phyloP scores from a whole-genome alignment of 1,140 invertebrate genomes.

The Pollicipes pollicipes region DNA sequence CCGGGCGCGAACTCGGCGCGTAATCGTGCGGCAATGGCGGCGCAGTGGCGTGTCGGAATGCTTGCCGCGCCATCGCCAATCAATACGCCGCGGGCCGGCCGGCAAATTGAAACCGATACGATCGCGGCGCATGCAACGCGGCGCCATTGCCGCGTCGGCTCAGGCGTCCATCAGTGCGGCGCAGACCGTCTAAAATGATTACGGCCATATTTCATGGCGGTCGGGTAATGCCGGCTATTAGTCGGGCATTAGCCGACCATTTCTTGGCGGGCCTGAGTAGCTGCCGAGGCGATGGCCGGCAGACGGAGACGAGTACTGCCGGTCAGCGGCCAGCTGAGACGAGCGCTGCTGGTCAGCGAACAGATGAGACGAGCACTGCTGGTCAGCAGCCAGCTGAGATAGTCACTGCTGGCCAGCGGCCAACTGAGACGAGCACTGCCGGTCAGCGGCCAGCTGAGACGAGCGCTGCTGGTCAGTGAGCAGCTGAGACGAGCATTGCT shows the following conservation, averaged over 20 bases:
- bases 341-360: too few species aligned
- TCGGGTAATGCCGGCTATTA: background rate
- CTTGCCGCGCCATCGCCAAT: background rate
- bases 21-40: background rate
- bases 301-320: too few species aligned
- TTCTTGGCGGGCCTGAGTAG: too few species aligned
- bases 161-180: background rate
- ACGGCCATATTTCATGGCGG: background rate
- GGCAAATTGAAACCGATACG: constrained; percentile 2
- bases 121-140: background rate
- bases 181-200: background rate
- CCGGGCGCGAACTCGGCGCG: background rate
- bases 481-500: too few species aligned
- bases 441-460: too few species aligned
- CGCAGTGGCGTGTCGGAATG: background rate
- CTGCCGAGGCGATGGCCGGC: background rate
- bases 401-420: too few species aligned
- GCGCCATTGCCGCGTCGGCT: background rate
- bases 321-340: too few species aligned
- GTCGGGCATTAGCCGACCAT: background rate
- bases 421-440: too few species aligned
- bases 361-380: too few species aligned
- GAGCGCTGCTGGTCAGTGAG: too few species aligned
- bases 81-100: background rate
- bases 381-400: too few species aligned